phyloP scores from a whole-genome alignment of 2,888 invertebrate species.

The Pyrochroa serraticornis region DNA sequence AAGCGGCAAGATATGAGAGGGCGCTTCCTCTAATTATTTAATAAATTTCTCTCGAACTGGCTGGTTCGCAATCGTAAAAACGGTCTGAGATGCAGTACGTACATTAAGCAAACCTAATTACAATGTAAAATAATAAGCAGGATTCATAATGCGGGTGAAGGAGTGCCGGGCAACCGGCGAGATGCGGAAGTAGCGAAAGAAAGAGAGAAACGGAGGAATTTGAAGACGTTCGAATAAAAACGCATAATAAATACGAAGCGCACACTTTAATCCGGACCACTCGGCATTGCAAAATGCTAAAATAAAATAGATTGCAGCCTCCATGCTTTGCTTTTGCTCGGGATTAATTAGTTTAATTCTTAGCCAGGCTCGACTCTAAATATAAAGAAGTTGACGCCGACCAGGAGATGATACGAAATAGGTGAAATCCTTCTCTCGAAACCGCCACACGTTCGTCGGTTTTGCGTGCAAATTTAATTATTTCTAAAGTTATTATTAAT shows the following conservation, averaged over 20 bases:
- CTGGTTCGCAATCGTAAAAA: too few relatives aligned
- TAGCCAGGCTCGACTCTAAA: slow-evolving; percentile 40
- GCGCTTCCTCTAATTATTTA: too few relatives aligned
- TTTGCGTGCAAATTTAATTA: too few relatives aligned
- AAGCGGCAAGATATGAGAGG: too few relatives aligned
- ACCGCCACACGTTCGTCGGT: background rate
- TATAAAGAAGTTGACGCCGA: slow-evolving; percentile 41
- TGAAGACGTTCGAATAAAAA: slow-evolving; percentile 29
- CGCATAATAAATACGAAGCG: slow-evolving; percentile 36
- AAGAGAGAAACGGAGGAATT: background rate
- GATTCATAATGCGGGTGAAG: slow-evolving; percentile 16
- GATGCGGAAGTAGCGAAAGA: too few relatives aligned
- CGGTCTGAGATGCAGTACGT: too few relatives aligned
- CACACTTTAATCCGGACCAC: slow-evolving; percentile 42
- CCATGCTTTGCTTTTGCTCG: slow-evolving; percentile 45
- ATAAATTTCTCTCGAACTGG: too few relatives aligned
- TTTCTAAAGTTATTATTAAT: too few relatives aligned
- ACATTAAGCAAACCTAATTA: slow-evolving; percentile 19
- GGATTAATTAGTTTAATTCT: slow-evolving; percentile 54
- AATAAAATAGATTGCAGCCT: slow-evolving; percentile 49
- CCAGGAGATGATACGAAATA: slow-evolving; percentile 37
- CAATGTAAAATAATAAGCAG: slow-evolving; percentile 17
- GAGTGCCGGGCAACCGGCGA: background rate
- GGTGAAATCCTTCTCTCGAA: slow-evolving; percentile 27
- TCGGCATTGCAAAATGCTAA: slow-evolving; percentile 47